Evolutionary conservation across 2,797 vertebrate genomes (phyloP).

Genomic region (Sebastes umbrosus): DNA sequence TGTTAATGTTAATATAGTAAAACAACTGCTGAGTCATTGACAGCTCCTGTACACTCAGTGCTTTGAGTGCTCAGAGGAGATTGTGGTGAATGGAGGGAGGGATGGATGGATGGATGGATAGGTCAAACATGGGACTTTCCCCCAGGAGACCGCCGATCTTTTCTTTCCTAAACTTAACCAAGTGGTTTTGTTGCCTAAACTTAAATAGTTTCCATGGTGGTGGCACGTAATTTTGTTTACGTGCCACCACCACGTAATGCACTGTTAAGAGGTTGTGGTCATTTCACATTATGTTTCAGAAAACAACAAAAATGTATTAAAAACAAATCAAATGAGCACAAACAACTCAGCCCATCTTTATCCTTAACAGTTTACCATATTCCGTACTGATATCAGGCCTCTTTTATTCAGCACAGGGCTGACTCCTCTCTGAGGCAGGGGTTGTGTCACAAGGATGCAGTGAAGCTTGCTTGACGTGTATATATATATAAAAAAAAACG

Average conservation of each 20-base stretch:
- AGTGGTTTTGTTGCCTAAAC: too few species aligned
- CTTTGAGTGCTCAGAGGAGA: too few species aligned
- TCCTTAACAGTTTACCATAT: slow-evolving; percentile 33
- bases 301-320: not conserved
- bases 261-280: too few species aligned
- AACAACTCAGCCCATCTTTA: slow-evolving; percentile 2
- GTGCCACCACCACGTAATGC: too few species aligned
- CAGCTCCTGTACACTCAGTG: not conserved
- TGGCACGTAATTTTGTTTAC: too few species aligned
- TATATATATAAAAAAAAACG: slow-evolving; percentile 24
- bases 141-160: too few species aligned
- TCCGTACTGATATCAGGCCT: slow-evolving; percentile 35
- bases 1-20: not conserved
- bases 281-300: not conserved
- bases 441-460: slow-evolving; percentile 73
- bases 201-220: too few species aligned
- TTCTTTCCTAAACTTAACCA: too few species aligned
- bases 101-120: too few species aligned
- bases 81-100: too few species aligned
- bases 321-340: slow-evolving; percentile 12
- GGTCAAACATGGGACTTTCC: too few species aligned
- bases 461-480: slow-evolving; percentile 72
- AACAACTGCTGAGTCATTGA: not conserved
- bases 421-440: slow-evolving; percentile 61
- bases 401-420: slow-evolving; percentile 44